Evolutionary conservation across 2,888 invertebrate genomes (phyloP).

Genomic region (Deroplatys truncata): DNA sequence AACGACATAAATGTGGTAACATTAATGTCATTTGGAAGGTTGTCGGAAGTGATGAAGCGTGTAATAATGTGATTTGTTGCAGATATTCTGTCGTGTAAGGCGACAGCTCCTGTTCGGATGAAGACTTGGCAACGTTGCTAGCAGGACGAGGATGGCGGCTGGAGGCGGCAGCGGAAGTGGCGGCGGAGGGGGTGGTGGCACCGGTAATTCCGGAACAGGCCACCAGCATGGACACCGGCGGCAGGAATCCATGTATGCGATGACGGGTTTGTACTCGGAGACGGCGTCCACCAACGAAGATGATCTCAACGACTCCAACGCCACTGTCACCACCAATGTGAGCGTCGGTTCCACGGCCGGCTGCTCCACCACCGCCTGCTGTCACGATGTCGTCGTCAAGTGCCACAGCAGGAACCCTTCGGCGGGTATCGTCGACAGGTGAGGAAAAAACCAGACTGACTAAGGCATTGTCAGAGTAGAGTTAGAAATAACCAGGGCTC

Average conservation of each 20-base stretch:
- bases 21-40: no score
- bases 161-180: not conserved
- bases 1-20: no score
- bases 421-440: conserved; percentile 67
- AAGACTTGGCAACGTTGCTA: not conserved
- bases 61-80: not conserved
- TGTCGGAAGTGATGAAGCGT: no score
- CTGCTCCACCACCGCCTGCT: conserved; percentile 13
- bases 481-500: not conserved
- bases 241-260: conserved; percentile 86
- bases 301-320: conserved; percentile 32
- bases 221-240: conserved; percentile 46
- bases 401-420: conserved; percentile 82
- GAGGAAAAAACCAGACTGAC: conserved; percentile 22
- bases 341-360: conserved; percentile 43
- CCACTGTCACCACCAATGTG: conserved; percentile 38
- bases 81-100: not conserved
- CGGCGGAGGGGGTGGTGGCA: not conserved
- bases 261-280: conserved; percentile 81
- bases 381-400: conserved; percentile 47
- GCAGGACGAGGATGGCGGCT: conserved; percentile 1
- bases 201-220: not conserved
- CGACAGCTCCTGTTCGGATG: not conserved
- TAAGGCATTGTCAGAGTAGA: not conserved
- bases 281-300: conserved; percentile 58